Conservation (phyloP, 2,888 invertebrate species). For the Anarsia innoxiella region DNA sequence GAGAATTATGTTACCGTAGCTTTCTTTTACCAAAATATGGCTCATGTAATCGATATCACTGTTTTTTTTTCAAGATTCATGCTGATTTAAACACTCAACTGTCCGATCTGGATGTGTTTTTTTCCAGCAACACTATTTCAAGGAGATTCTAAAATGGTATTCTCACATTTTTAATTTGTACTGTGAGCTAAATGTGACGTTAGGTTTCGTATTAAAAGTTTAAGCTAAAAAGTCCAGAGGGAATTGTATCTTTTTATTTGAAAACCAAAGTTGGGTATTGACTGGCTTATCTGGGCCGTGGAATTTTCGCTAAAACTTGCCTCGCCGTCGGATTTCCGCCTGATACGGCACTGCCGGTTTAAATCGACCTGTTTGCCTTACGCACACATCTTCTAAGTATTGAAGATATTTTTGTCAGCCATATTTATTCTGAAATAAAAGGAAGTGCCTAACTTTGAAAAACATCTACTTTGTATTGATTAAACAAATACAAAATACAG, state of each 20-base stretch:
- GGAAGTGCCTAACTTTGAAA: too few relatives aligned
- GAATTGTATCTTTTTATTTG: constrained; percentile 17
- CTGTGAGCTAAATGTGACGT: background rate
- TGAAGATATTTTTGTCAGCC: background rate
- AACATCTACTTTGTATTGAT: too few relatives aligned
- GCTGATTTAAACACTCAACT: too few relatives aligned
- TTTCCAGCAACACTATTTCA: too few relatives aligned
- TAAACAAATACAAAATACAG: too few relatives aligned
- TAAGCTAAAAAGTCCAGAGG: constrained; percentile 6
- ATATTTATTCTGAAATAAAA: too few relatives aligned
- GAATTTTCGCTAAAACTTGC: constrained; percentile 33
- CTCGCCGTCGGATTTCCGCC: constrained; percentile 32
- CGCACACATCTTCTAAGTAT: constrained; percentile 1
- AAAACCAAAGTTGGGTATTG: constrained; percentile 25
- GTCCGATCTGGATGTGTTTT: too few relatives aligned
- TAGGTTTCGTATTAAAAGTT: background rate
- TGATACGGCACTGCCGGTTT: constrained; percentile 28
- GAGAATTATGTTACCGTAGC: too few relatives aligned
- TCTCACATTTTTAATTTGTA: background rate
- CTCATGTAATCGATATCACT: too few relatives aligned
- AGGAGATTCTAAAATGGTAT: background rate
- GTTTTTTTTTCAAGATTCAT: too few relatives aligned
- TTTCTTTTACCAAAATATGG: too few relatives aligned
- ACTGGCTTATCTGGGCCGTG: constrained; percentile 32
- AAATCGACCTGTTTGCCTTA: constrained; percentile 20